phyloP scores from a whole-genome alignment of 2,888 invertebrate species.

The Drosophila picticornis region DNA sequence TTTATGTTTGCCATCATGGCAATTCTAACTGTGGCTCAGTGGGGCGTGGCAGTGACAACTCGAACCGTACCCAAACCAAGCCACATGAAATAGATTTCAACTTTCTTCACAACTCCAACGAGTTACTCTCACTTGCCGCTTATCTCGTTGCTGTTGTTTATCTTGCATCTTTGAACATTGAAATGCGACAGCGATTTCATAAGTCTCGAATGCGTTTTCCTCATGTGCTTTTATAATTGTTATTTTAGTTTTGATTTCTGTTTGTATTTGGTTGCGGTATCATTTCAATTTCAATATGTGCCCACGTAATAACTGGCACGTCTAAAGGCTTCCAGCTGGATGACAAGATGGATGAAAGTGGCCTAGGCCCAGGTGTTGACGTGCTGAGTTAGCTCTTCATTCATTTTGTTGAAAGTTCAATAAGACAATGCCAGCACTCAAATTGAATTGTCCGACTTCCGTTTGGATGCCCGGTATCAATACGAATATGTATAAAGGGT shows the following conservation, averaged over 20 bases:
- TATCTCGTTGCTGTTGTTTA: slow-evolving; percentile 57
- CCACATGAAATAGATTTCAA: slow-evolving; percentile 37
- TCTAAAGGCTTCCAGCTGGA: slow-evolving; percentile 1
- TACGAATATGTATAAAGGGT: not conserved
- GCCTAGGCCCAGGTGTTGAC: slow-evolving; percentile 33
- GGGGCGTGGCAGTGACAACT: slow-evolving; percentile 36
- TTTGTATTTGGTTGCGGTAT: slow-evolving; percentile 22
- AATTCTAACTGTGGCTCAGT: slow-evolving; percentile 60
- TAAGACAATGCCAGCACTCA: slow-evolving; percentile 17
- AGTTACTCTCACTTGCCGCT: slow-evolving; percentile 60
- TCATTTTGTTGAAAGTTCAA: slow-evolving; percentile 38
- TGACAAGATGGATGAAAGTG: slow-evolving; percentile 36
- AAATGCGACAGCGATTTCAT: slow-evolving; percentile 57
- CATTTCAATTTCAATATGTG: slow-evolving; percentile 32
- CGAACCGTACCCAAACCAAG: not conserved
- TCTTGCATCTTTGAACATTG: slow-evolving; percentile 65
- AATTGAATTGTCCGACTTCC: slow-evolving; percentile 12
- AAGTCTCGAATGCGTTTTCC: slow-evolving; percentile 50
- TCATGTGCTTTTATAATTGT: slow-evolving; percentile 30
- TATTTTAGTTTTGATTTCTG: slow-evolving; percentile 12
- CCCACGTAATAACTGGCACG: slow-evolving; percentile 60
- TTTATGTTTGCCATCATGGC: slow-evolving; percentile 30
- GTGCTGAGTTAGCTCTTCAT: slow-evolving; percentile 17
- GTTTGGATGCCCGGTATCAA: not conserved
- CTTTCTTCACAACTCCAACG: slow-evolving; percentile 52